Conservation (phyloP, 1,140 invertebrate genomes). For the Lepidurus packardi region DNA sequence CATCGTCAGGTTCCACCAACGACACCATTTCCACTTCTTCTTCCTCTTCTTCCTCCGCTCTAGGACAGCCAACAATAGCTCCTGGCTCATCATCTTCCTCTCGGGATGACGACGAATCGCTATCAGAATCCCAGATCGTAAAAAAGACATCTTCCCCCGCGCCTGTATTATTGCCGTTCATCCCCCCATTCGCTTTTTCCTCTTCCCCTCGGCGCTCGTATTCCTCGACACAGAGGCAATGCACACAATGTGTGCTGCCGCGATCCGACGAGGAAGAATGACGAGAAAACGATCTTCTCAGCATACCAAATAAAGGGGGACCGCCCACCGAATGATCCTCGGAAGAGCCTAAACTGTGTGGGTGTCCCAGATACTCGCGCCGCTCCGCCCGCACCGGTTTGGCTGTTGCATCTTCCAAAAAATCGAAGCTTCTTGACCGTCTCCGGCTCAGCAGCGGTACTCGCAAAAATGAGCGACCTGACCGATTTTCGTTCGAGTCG, state of each 20-base stretch:
- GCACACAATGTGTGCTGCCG: conserved; percentile 33
- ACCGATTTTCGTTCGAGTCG: not conserved
- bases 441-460: conserved; percentile 23
- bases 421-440: conserved; percentile 34
- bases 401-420: conserved; percentile 11
- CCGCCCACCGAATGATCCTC: conserved; percentile 21
- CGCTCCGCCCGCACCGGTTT: not conserved
- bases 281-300: conserved; percentile 33
- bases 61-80: not conserved
- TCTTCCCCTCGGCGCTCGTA: conserved; percentile 42
- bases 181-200: conserved; percentile 36
- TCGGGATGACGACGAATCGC: not conserved
- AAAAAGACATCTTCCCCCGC: not conserved
- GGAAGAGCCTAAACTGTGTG: not conserved
- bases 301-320: conserved; percentile 30
- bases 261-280: conserved; percentile 33
- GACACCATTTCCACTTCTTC: conserved; percentile 38
- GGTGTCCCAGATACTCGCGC: not conserved
- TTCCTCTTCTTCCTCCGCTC: not conserved
- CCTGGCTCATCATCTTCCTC: not conserved
- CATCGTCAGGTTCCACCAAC: conserved; percentile 51
- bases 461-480: conserved; percentile 6
- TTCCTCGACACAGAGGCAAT: conserved; percentile 48
- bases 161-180: conserved; percentile 23
- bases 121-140: not conserved